Percentiles rank a stretch among this genome's conserved stretches.
Evolutionary conservation across 2,888 invertebrate genomes (phyloP).

Genomic region (Platerodrilus igneus): DNA sequence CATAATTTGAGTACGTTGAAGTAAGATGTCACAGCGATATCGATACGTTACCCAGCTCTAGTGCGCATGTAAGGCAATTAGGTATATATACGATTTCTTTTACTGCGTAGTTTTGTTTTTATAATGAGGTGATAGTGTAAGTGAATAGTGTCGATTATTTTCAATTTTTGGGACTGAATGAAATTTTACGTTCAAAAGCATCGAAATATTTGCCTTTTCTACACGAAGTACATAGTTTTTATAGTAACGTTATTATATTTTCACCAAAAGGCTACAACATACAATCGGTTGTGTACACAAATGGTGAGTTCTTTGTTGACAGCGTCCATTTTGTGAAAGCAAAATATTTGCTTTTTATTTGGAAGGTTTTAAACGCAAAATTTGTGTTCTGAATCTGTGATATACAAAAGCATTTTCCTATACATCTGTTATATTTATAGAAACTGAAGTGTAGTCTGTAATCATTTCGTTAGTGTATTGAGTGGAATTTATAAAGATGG

Average conservation of each 20-base stretch:
- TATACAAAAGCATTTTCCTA: conserved; percentile 36
- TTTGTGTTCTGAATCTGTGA: conserved; percentile 43
- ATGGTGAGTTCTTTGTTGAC: conserved; percentile 40
- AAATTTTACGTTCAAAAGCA: conserved; percentile 42
- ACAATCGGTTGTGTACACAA: conserved; percentile 29
- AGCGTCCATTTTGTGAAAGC: conserved; percentile 47
- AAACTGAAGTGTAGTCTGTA: conserved; percentile 11
- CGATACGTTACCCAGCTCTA: too few species aligned
- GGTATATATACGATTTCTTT: too few species aligned
- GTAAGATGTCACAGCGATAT: too few species aligned
- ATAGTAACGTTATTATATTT: conserved; percentile 12
- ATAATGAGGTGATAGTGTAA: conserved; percentile 10
- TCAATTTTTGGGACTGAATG: conserved; percentile 30
- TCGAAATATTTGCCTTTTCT: conserved; percentile 29
- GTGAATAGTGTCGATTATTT: conserved; percentile 5
- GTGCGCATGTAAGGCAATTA: too few species aligned
- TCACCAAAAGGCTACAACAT: too few species aligned
- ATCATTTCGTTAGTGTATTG: conserved; percentile 9
- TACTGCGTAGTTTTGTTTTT: conserved; percentile 12
- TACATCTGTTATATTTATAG: too few species aligned
- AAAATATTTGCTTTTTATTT: conserved; percentile 36
- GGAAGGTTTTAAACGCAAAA: conserved; percentile 41
- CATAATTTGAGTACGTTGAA: too few species aligned
- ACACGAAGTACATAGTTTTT: too few species aligned
- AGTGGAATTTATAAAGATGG: too few species aligned